These are phyloP conservation scores for Drosophila nigritarsus DNA, from an alignment of 2,888 invertebrate genomes.

Conservation along the genomic window DNA sequence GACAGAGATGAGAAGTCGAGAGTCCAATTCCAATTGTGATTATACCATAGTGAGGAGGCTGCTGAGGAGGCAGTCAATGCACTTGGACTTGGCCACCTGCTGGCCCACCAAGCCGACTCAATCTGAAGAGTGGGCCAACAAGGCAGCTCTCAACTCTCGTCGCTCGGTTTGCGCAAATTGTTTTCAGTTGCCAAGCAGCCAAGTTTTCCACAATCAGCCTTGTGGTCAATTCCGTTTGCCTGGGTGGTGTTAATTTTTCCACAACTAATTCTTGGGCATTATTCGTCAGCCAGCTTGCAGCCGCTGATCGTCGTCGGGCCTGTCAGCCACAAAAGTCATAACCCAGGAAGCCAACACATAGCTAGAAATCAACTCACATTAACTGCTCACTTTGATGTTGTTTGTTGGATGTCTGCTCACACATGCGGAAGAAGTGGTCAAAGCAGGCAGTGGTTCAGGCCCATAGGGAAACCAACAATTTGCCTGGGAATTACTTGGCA, in stretches of 20 bases:
- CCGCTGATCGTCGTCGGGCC: constrained; percentile 41
- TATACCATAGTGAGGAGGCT: constrained; percentile 35
- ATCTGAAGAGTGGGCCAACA: constrained; percentile 38
- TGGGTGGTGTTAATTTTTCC: constrained; percentile 79
- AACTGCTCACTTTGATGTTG: constrained; percentile 48
- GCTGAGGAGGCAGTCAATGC: constrained; percentile 65
- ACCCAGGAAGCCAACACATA: constrained; percentile 67
- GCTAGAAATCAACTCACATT: constrained; percentile 54
- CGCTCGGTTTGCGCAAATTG: constrained; percentile 72
- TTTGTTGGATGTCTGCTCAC: constrained; percentile 42
- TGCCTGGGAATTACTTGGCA: constrained; percentile 28
- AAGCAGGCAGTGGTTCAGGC: constrained; percentile 9
- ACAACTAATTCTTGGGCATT: constrained; percentile 78
- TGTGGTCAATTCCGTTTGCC: constrained; percentile 75
- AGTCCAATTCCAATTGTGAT: constrained; percentile 57
- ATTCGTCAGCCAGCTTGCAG: constrained; percentile 48
- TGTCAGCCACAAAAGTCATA: constrained; percentile 76
- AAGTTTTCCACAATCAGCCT: constrained; percentile 63
- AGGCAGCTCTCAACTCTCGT: constrained; percentile 30
- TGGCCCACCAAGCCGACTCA: constrained; percentile 58
- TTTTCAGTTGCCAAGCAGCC: constrained; percentile 69
- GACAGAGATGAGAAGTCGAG: constrained; percentile 14
- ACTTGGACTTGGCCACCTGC: constrained; percentile 66
- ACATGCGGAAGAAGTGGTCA: constrained; percentile 62
- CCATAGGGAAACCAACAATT: constrained; percentile 41